Percentiles rank a stretch among this genome's conserved stretches.
phyloP scores from a whole-genome alignment of 2,113 vertebrate species.

The Myrmecobius fasciatus region DNA sequence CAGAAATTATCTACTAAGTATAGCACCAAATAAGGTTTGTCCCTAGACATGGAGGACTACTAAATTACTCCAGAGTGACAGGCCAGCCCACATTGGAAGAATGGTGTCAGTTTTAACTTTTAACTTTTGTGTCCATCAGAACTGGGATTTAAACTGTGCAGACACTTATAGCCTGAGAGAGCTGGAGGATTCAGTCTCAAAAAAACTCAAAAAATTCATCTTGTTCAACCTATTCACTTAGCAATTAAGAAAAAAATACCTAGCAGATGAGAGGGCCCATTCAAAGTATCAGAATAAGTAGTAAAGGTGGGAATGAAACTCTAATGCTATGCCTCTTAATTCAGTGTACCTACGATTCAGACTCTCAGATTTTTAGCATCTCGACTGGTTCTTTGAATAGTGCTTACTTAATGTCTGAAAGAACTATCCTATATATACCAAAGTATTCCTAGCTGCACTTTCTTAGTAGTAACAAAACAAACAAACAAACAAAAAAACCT shows the following conservation, averaged over 20 bases:
- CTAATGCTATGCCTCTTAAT: not conserved
- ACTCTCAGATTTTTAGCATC: not conserved
- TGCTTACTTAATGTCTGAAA: not conserved
- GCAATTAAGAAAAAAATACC: not conserved
- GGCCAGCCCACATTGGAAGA: not conserved
- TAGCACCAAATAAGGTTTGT: not conserved
- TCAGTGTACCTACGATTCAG: not conserved
- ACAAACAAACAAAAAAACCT: not conserved
- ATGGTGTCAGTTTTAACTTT: not conserved
- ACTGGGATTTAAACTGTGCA: not conserved
- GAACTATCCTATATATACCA: not conserved
- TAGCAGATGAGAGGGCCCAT: not conserved
- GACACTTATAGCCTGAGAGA: not conserved
- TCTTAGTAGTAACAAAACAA: not conserved
- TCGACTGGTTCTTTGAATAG: not conserved
- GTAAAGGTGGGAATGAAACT: not conserved
- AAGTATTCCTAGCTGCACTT: not conserved
- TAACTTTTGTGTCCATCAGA: not conserved
- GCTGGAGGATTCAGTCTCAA: not conserved
- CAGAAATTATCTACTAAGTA: not conserved
- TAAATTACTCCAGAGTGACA: not conserved
- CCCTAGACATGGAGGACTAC: not conserved
- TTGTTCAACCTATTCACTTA: not conserved
- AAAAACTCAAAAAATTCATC: not conserved
- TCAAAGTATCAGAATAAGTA: not conserved